Conservation (phyloP, 2,113 vertebrate species). For the Muntiacus reevesi region DNA sequence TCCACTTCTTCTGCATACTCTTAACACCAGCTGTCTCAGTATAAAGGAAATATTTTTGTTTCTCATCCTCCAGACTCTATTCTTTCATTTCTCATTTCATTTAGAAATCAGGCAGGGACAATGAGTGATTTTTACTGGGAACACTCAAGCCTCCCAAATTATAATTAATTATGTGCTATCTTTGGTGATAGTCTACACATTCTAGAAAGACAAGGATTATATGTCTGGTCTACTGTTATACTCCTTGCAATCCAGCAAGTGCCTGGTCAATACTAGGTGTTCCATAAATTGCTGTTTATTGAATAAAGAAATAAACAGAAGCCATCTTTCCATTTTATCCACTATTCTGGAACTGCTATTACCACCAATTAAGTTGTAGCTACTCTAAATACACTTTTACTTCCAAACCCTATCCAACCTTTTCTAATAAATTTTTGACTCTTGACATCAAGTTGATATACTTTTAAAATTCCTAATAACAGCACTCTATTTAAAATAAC, state of each 20-base stretch:
- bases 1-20: neutral
- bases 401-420: neutral
- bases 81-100: neutral
- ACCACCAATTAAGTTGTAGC: neutral
- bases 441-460: neutral
- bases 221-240: neutral
- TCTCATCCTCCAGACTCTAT: neutral
- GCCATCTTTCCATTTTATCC: neutral
- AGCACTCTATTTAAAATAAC: slow-evolving; percentile 1
- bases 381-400: neutral
- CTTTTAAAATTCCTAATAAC: neutral
- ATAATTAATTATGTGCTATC: neutral
- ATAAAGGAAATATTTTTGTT: neutral
- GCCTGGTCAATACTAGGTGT: neutral
- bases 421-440: slow-evolving; percentile 40
- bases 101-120: neutral
- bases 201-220: neutral
- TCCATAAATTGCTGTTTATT: neutral
- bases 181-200: neutral
- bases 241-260: neutral
- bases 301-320: neutral
- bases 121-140: neutral
- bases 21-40: neutral
- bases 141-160: neutral
- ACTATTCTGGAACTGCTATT: neutral